Evolutionary conservation across 1,140 invertebrate species (phyloP), one percentile per base, ranked within the genome.

Genomic region (Sitophilus oryzae): DNA sequence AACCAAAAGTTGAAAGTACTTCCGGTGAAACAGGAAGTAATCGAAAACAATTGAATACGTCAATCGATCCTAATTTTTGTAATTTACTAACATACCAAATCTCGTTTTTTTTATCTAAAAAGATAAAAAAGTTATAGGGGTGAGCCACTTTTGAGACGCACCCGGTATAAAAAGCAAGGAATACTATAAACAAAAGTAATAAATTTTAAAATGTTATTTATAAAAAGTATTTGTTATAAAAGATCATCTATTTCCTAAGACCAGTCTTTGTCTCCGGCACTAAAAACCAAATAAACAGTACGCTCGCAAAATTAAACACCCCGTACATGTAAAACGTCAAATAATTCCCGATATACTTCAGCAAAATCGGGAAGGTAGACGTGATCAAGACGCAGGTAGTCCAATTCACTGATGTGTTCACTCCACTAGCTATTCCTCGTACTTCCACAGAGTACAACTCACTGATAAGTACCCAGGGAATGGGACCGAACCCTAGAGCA

Each of bases 241-340:
- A n/a, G n/a, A n/a, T n/a, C n/a, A n/a, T n/a, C 25, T 30, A 11
- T 30, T 30, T 30, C 5, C 5, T 30, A 11, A 5, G 25, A 11
- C 11, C 11, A 30, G 5, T 30, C 11, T 93, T 94, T 0, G 93
- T 98, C 77, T 98, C 94, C 0, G 90, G 89, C 6, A 98, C 78
- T 20, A 86, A 70, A 23, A 88, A 75, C 30, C 80, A 81, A 8
- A 88, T 82, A 66, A 91, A 90, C n/a, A 87, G 64, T 0, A 85
- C 77, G 0, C 84, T 86, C 1, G 81, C 1, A 0, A 80, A 70
- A 78, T 90, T 91, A 55, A 92, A 80, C 0, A 67, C 75, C 10
- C 83, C 82, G 67, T 92, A 95, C 56, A 93, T 78, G 81, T 86
- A 94, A 74, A 95, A 97, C 0, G 87, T 85, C 9, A 77, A 77